Evolutionary conservation across 2,797 vertebrate species (phyloP).

Genomic region (Novumbra hubbsi): DNA sequence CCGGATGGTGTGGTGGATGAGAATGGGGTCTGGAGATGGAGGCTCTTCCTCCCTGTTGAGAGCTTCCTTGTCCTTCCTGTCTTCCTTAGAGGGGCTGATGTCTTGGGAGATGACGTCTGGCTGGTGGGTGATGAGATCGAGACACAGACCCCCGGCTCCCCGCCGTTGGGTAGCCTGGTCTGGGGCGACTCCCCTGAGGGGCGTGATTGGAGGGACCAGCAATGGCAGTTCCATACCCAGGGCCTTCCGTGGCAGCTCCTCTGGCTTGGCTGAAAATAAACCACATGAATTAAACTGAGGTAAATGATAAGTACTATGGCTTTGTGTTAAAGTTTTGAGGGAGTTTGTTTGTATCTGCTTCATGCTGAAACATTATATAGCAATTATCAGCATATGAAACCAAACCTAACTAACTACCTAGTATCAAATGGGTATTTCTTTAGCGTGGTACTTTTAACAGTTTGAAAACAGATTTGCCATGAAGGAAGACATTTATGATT

Average conservation of each 20-base stretch:
- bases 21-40: slow-evolving; percentile 63
- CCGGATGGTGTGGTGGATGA: slow-evolving; percentile 67
- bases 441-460: too few relatives aligned
- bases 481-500: too few relatives aligned
- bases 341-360: background rate
- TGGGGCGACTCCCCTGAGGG: slow-evolving; percentile 32
- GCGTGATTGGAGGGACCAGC: slow-evolving; percentile 61
- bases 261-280: slow-evolving; percentile 74
- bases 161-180: slow-evolving; percentile 39
- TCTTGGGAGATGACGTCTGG: slow-evolving; percentile 53
- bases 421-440: background rate
- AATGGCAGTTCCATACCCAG: slow-evolving; percentile 79
- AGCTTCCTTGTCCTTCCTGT: slow-evolving; percentile 46
- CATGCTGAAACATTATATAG: background rate
- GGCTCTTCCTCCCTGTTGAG: slow-evolving; percentile 22
- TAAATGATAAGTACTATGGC: background rate
- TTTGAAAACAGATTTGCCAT: too few relatives aligned
- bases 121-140: slow-evolving; percentile 56
- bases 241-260: slow-evolving; percentile 79
- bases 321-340: background rate
- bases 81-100: slow-evolving; percentile 59
- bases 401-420: background rate
- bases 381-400: background rate
- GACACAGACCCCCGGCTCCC: slow-evolving; percentile 40
- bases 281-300: background rate